These are phyloP conservation scores for Champsocephalus gunnari DNA, from an alignment of 2,797 vertebrate genomes.

Conservation along the genomic window DNA sequence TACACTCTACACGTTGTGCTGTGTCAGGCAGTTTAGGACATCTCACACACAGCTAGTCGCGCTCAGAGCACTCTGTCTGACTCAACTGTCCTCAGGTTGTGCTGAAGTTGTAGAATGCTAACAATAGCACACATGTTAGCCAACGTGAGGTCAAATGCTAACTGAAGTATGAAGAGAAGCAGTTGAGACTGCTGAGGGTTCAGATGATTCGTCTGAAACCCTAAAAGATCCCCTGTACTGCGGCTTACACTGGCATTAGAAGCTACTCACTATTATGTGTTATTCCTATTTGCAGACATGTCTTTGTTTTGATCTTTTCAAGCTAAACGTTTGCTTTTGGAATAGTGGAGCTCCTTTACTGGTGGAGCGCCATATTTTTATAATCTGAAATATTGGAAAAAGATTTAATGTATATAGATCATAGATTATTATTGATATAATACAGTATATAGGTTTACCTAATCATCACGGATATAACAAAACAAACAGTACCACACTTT, in stretches of 20 bases:
- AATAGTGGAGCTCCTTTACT: neutral
- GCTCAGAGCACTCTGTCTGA: conserved; percentile 3
- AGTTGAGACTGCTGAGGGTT: neutral
- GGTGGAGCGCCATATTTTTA: neutral
- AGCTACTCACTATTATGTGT: neutral
- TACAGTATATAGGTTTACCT: neutral
- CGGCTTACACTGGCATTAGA: conserved; percentile 2
- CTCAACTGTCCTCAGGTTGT: neutral
- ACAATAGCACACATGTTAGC: neutral
- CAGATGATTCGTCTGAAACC: conserved; percentile 9
- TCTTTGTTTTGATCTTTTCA: neutral
- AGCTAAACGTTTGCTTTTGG: neutral
- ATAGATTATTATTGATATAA: neutral
- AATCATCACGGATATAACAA: neutral
- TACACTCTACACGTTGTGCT: conserved; percentile 35
- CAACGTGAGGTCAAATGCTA: neutral
- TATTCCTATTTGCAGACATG: neutral
- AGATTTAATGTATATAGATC: neutral
- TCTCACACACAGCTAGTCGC: conserved; percentile 4
- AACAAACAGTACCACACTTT: neutral
- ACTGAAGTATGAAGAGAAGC: neutral
- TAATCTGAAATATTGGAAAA: neutral
- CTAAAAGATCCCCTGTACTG: conserved; percentile 11
- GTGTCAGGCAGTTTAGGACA: neutral
- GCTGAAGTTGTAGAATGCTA: neutral